A percentile compares a stretch with the other conserved stretches of the same genome.
Conservation (phyloP, 2,888 invertebrate genomes). For the Nephrotoma flavescens region DNA sequence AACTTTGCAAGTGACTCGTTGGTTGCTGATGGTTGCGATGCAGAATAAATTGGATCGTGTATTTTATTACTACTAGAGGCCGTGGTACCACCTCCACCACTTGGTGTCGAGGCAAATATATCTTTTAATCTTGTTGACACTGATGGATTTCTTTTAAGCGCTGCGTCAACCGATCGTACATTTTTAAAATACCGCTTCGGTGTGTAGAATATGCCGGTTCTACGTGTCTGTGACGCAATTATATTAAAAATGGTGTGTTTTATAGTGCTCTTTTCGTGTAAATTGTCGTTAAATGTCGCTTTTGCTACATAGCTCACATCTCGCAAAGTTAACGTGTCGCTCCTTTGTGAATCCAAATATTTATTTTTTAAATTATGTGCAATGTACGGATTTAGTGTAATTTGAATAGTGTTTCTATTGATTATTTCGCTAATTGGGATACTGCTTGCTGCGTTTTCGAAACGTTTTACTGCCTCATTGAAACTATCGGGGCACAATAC, state of each 20-base stretch:
- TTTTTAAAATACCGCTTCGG: conserved; percentile 69
- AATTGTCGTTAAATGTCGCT: conserved; percentile 5
- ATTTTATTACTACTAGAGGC: conserved; percentile 16
- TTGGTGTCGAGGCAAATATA: conserved; percentile 18
- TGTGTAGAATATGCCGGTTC: conserved; percentile 17
- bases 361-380: not conserved
- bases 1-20: conserved; percentile 8
- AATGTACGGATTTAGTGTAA: not conserved
- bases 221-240: conserved; percentile 11
- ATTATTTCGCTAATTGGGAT: conserved; percentile 1
- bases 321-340: not conserved
- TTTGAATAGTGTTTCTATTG: not conserved
- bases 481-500: conserved; percentile 32
- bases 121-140: conserved; percentile 51
- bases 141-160: conserved; percentile 55
- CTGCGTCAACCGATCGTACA: conserved; percentile 53
- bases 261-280: not conserved
- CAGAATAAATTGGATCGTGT: conserved; percentile 14
- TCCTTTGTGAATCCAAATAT: not conserved
- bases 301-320: conserved; percentile 10
- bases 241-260: not conserved
- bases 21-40: not conserved
- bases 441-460: conserved; percentile 21
- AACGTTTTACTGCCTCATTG: conserved; percentile 30
- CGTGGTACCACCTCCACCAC: not conserved